phyloP scores from a whole-genome alignment of 2,888 invertebrate species.

The Nomada ferruginata region DNA sequence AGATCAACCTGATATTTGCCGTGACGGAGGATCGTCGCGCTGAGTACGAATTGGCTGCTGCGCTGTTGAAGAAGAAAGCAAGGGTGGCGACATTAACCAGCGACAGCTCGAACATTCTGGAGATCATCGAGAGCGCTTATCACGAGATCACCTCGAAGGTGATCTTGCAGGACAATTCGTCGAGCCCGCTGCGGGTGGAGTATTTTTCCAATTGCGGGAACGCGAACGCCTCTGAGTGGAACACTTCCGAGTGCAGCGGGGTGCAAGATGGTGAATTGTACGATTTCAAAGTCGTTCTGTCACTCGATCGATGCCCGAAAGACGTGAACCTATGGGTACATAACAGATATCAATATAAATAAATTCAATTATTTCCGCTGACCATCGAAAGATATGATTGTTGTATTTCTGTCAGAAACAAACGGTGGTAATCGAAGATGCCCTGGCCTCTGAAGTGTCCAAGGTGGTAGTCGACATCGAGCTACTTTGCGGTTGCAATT shows the following conservation, averaged over 20 bases:
- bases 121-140: constrained; percentile 92
- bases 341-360: neutral
- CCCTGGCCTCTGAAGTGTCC: constrained; percentile 88
- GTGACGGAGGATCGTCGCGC: constrained; percentile 89
- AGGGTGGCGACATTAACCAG: constrained; percentile 91
- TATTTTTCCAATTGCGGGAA: constrained; percentile 91
- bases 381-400: neutral
- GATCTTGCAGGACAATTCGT: constrained; percentile 87
- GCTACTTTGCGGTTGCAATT: constrained; percentile 90
- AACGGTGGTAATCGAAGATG: constrained; percentile 89
- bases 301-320: constrained; percentile 86
- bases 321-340: constrained; percentile 85
- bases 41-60: constrained; percentile 89
- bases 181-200: constrained; percentile 87
- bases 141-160: constrained; percentile 89
- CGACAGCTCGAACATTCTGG: constrained; percentile 94
- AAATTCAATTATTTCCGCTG: neutral
- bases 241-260: constrained; percentile 87
- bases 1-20: constrained; percentile 94
- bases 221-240: constrained; percentile 83
- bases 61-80: constrained; percentile 89
- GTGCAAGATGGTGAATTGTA: constrained; percentile 88
- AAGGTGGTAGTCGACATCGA: constrained; percentile 89
- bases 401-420: constrained; percentile 76
- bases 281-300: constrained; percentile 88